These are phyloP conservation scores for Cydia amplana DNA, from an alignment of 1,140 invertebrate species.

Conservation along the genomic window DNA sequence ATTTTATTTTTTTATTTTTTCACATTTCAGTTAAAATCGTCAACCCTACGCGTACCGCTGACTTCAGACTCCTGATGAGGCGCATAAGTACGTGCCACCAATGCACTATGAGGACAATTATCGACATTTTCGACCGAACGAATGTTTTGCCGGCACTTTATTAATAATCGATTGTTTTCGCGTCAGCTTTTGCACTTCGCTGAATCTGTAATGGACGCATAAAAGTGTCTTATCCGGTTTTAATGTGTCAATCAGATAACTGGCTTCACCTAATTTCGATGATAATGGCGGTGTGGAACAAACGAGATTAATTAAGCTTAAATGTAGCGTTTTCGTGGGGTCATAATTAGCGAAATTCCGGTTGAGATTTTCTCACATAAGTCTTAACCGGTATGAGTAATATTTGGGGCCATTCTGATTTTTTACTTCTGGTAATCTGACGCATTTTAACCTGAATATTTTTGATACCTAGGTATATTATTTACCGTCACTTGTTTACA, in stretches of 20 bases:
- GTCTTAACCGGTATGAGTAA: not conserved
- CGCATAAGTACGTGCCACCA: slow-evolving; percentile 51
- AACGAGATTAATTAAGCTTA: slow-evolving; percentile 60
- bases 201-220: slow-evolving; percentile 66
- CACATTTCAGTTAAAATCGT: not conserved
- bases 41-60: not conserved
- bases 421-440: no score
- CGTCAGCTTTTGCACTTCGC: slow-evolving; percentile 73
- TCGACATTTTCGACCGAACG: slow-evolving; percentile 42
- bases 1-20: no score
- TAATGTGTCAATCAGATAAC: slow-evolving; percentile 43
- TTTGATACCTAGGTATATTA: no score
- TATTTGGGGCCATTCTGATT: not conserved
- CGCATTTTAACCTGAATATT: no score
- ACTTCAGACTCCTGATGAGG: slow-evolving; percentile 23
- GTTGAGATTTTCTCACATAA: slow-evolving; percentile 11
- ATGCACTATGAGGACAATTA: slow-evolving; percentile 47
- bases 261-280: slow-evolving; percentile 68
- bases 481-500: no score
- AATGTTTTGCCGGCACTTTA: slow-evolving; percentile 59
- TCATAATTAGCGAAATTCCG: slow-evolving; percentile 53
- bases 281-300: slow-evolving; percentile 58
- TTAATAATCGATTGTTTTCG: slow-evolving; percentile 72
- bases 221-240: slow-evolving; percentile 52
- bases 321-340: slow-evolving; percentile 47